These are phyloP conservation scores for Pocillopora grandis DNA, from an alignment of 92 coral and sea anemone species.

Conservation along the genomic window DNA sequence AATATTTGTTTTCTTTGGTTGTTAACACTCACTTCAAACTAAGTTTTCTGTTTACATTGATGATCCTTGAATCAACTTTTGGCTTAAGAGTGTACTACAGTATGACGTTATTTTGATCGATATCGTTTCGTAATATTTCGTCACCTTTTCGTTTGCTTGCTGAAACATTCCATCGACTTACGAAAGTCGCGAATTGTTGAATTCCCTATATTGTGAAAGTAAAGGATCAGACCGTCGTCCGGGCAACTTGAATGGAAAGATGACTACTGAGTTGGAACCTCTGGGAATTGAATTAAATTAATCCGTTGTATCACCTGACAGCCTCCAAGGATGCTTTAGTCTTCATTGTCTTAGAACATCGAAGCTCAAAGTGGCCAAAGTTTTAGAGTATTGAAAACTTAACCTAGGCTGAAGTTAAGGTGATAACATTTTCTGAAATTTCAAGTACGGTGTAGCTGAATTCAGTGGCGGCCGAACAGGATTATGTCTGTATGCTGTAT, in stretches of 20 bases:
- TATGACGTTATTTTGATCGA: not conserved
- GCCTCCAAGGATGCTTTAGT: no score
- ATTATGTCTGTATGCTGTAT: no score
- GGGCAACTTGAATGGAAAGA: not conserved
- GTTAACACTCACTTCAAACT: not conserved
- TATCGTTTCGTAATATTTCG: slow-evolving; percentile 9
- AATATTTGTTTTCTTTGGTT: not conserved
- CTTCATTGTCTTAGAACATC: no score
- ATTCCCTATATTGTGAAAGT: slow-evolving; percentile 1
- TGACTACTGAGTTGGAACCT: not conserved
- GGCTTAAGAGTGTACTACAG: not conserved
- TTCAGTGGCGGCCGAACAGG: no score
- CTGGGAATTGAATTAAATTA: not conserved
- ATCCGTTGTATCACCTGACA: no score
- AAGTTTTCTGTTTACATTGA: slow-evolving; percentile 7
- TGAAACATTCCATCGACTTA: slow-evolving; percentile 14
- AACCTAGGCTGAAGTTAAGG: no score
- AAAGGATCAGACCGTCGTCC: not conserved
- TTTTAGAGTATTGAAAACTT: no score
- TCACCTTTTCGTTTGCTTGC: slow-evolving; percentile 17
- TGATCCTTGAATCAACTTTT: not conserved
- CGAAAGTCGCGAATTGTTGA: slow-evolving; percentile 12
- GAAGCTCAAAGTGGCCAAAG: no score
- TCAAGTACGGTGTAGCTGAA: no score
- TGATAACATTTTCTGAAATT: no score